These are phyloP conservation scores for Sapayoa aenigma DNA, from an alignment of 2,113 vertebrate genomes.

Conservation along the genomic window DNA sequence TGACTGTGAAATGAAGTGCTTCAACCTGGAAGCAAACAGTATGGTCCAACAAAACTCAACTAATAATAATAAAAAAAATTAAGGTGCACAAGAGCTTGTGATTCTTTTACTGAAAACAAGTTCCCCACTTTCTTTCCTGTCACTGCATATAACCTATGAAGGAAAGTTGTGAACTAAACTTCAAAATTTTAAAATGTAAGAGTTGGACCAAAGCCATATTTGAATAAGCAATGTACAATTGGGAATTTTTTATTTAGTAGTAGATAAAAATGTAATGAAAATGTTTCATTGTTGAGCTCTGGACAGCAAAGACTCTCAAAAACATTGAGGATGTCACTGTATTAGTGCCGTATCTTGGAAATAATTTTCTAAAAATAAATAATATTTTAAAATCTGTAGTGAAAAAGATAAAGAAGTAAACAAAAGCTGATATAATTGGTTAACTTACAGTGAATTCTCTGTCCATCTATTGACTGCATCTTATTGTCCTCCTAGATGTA, in stretches of 20 bases:
- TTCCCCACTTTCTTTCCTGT: background rate
- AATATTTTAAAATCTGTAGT: fast-evolving
- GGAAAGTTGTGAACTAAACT: background rate
- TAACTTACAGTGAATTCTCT: background rate
- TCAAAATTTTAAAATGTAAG: background rate
- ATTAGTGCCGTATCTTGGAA: background rate
- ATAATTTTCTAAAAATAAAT: background rate
- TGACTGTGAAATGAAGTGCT: background rate
- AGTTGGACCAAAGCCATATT: background rate
- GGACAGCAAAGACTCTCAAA: background rate
- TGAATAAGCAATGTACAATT: background rate
- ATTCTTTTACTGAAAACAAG: background rate
- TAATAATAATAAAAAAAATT: background rate
- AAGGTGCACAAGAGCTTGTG: background rate
- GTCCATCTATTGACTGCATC: background rate
- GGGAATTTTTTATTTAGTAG: background rate
- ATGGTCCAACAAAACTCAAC: background rate
- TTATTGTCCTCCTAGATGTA: background rate
- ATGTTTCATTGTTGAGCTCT: background rate
- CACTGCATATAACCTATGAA: background rate
- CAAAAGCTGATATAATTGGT: background rate
- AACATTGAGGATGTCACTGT: background rate
- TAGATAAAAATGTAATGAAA: background rate
- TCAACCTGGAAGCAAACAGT: background rate
- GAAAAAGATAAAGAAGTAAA: background rate